Evolutionary conservation across 1,140 invertebrate species (phyloP), one percentile per base, ranked within the genome.

Genomic region (Ephestia elutella): DNA sequence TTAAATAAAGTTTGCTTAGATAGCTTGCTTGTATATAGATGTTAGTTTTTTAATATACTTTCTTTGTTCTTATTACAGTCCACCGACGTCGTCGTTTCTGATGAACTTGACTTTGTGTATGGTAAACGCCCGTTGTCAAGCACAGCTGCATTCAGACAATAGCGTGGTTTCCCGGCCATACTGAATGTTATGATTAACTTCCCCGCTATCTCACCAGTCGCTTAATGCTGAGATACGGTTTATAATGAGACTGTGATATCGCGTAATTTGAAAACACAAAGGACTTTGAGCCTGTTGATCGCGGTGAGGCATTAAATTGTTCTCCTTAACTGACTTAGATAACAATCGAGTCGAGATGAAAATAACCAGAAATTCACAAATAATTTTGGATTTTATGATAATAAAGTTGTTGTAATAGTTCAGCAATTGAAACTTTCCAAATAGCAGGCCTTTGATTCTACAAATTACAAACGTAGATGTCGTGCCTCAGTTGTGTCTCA

Each of bases 221-320:
- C n/a, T 44, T 44, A 44, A 44, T 44, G 38, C 5, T 15, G 4
- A 44, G 15, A 44, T 44, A 44, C 38, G 38, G 38, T 44, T 15
- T 44, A 44, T 44, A 44, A 44, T 44, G 38, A 44, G 38, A 44
- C 38, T 10, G 38, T 8, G 38, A 44, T 44, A 44, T 44, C 38
- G 38, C 38, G n/a, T 44, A 15, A 44, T 44, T 44, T 44, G 32
- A 9, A 35, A 35, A 35, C 32, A 35, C n/a, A 17, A 44, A 44
- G n/a, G 38, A 15, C 5, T 15, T 44, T 15, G 38, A 44, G 38
- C 38, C 38, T 44, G 38, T 44, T 44, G 38, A 17, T 44, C 13
- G n/a, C 30, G 30, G 3, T 32, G 30, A 44, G 15, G 2, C 15
- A 44, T 15, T 15, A 44, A 44, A 44, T 44, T n/a, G 38, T 44